phyloP scores from a whole-genome alignment of 2,888 invertebrate species.

The Phyllotreta striolata region DNA sequence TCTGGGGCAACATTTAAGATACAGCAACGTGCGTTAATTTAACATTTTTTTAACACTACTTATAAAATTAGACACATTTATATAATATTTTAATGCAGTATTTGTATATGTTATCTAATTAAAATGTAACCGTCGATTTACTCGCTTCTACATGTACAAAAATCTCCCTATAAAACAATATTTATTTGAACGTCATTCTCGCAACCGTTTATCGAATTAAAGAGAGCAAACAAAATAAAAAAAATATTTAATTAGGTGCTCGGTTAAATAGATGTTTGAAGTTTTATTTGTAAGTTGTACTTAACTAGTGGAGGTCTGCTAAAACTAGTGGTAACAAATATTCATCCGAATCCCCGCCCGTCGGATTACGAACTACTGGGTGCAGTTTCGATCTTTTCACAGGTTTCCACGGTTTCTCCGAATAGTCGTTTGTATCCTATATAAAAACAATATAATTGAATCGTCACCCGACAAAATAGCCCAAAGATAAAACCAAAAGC shows the following conservation, averaged over 20 bases:
- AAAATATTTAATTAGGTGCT: conserved; percentile 26
- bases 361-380: conserved; percentile 64
- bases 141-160: conserved; percentile 7
- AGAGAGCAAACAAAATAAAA: conserved; percentile 19
- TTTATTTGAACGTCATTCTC: conserved; percentile 4
- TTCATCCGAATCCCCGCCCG: conserved; percentile 66
- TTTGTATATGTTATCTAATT: not conserved
- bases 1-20: conserved; percentile 1
- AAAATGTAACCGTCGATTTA: conserved; percentile 17
- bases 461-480: too few species aligned
- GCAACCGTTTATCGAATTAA: conserved; percentile 3
- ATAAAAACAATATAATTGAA: conserved; percentile 17
- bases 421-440: conserved; percentile 66
- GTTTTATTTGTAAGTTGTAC: conserved; percentile 42
- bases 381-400: conserved; percentile 64
- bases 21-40: not conserved
- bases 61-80: not conserved
- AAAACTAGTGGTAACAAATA: conserved; percentile 67
- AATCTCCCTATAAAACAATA: conserved; percentile 14
- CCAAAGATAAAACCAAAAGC: too few species aligned
- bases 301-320: conserved; percentile 63
- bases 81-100: too few species aligned
- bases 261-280: conserved; percentile 37
- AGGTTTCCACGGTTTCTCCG: conserved; percentile 67
- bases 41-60: not conserved